Evolutionary conservation across 1,140 invertebrate species (phyloP).

Genomic region (Tribolium madens): DNA sequence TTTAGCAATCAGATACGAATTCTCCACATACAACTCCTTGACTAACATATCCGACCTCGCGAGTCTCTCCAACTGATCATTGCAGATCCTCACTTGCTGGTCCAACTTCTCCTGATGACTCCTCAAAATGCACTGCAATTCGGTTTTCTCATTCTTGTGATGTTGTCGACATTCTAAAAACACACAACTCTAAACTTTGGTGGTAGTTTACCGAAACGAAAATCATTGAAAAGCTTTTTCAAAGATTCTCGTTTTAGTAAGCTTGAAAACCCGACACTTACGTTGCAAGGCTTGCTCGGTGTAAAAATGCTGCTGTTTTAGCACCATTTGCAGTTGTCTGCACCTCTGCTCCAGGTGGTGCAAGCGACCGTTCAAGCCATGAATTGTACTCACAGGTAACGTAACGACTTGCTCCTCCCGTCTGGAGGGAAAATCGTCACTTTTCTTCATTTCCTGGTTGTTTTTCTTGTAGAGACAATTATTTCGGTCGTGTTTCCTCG

Average conservation of each 20-base stretch:
- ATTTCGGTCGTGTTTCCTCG: constrained; percentile 60
- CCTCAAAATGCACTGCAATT: constrained; percentile 72
- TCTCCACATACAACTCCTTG: constrained; percentile 85
- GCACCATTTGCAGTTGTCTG: constrained; percentile 71
- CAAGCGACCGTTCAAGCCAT: constrained; percentile 67
- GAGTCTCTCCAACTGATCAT: constrained; percentile 72
- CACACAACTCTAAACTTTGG: neutral
- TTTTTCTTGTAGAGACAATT: constrained; percentile 55
- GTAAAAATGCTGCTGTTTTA: constrained; percentile 75
- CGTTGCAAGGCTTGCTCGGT: constrained; percentile 75
- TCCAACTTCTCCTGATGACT: constrained; percentile 73
- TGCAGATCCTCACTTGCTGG: constrained; percentile 72
- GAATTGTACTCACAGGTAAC: constrained; percentile 63
- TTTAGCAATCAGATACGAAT: constrained; percentile 76
- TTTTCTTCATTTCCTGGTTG: constrained; percentile 35
- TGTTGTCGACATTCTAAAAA: constrained; percentile 73
- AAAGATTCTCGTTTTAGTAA: no score
- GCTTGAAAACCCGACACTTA: no score
- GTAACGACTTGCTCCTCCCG: constrained; percentile 53
- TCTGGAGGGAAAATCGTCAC: constrained; percentile 37
- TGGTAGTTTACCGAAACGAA: no score
- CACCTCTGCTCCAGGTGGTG: constrained; percentile 72
- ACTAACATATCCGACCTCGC: constrained; percentile 79
- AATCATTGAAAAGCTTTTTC: no score
- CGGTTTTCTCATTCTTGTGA: constrained; percentile 71